Evolutionary conservation across 1,140 invertebrate species (phyloP).

Genomic region (Chironomus striatipennis): DNA sequence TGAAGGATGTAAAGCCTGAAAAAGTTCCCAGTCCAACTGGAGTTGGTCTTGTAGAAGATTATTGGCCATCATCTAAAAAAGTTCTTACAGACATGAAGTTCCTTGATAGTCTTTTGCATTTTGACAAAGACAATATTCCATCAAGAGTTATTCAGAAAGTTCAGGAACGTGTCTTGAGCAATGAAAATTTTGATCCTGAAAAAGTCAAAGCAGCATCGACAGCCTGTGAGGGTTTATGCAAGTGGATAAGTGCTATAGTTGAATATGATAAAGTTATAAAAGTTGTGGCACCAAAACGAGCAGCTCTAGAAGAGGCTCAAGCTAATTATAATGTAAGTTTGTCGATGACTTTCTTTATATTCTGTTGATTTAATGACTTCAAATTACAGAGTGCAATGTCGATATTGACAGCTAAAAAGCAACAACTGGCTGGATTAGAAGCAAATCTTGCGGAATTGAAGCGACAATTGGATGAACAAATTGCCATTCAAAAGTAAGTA

Average conservation of each 20-base stretch:
- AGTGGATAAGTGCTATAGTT: slow-evolving; percentile 86
- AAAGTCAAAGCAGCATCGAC: slow-evolving; percentile 73
- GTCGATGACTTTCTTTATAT: neutral
- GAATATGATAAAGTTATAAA: slow-evolving; percentile 90
- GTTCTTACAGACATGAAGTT: slow-evolving; percentile 88
- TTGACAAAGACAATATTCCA: slow-evolving; percentile 89
- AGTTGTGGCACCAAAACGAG: slow-evolving; percentile 77
- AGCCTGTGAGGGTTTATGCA: slow-evolving; percentile 74
- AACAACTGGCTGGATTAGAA: slow-evolving; percentile 56
- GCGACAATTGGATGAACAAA: slow-evolving; percentile 53
- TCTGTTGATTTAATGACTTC: slow-evolving; percentile 15
- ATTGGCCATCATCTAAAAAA: slow-evolving; percentile 87
- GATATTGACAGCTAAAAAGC: slow-evolving; percentile 64
- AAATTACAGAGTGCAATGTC: slow-evolving; percentile 48
- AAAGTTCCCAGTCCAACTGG: slow-evolving; percentile 70
- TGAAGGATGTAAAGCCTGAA: slow-evolving; percentile 72
- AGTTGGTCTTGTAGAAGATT: slow-evolving; percentile 73
- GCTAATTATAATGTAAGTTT: slow-evolving; percentile 48
- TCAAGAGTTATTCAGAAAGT: slow-evolving; percentile 73
- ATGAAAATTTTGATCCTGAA: slow-evolving; percentile 85
- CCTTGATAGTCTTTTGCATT: slow-evolving; percentile 70
- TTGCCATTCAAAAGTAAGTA: slow-evolving; percentile 38
- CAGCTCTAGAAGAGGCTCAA: slow-evolving; percentile 68
- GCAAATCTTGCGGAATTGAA: slow-evolving; percentile 62
- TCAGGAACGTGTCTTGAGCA: slow-evolving; percentile 67